Evolutionary conservation across 2,113 vertebrate genomes (phyloP).

Genomic region (Megaleporinus macrocephalus): DNA sequence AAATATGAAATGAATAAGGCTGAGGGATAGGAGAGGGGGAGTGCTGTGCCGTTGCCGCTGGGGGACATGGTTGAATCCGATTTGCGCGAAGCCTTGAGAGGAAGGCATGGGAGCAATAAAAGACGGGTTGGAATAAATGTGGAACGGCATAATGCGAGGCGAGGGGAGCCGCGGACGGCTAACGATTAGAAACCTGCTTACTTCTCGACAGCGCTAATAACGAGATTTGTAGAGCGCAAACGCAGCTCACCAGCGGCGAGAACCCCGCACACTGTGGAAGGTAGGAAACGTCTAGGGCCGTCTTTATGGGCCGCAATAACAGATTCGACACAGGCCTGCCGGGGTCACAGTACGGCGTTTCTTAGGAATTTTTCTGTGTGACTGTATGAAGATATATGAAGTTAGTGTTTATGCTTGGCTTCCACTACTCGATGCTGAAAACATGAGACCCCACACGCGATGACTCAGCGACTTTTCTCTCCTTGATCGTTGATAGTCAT

Average conservation of each 20-base stretch:
- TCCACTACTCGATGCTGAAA: no score
- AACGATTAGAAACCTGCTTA: conserved; percentile 26
- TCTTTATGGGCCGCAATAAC: conserved; percentile 7
- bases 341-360: background rate
- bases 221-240: background rate
- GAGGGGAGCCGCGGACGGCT: conserved; percentile 55
- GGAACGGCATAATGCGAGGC: background rate
- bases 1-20: conserved; percentile 78
- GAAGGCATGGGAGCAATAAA: conserved; percentile 39
- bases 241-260: background rate
- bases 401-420: no score
- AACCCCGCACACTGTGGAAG: conserved; percentile 12
- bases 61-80: conserved; percentile 63
- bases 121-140: conserved; percentile 65
- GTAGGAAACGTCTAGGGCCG: background rate
- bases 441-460: no score
- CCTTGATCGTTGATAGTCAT: no score
- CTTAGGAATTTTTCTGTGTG: background rate
- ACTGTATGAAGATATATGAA: no score
- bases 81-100: conserved; percentile 64
- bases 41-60: conserved; percentile 52
- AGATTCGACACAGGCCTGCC: conserved; percentile 8
- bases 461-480: no score
- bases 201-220: conserved; percentile 12
- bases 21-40: conserved; percentile 63